These are phyloP conservation scores for Xiphorhynchus erythropygius DNA, from an alignment of 2,797 vertebrate species.

Conservation along the genomic window DNA sequence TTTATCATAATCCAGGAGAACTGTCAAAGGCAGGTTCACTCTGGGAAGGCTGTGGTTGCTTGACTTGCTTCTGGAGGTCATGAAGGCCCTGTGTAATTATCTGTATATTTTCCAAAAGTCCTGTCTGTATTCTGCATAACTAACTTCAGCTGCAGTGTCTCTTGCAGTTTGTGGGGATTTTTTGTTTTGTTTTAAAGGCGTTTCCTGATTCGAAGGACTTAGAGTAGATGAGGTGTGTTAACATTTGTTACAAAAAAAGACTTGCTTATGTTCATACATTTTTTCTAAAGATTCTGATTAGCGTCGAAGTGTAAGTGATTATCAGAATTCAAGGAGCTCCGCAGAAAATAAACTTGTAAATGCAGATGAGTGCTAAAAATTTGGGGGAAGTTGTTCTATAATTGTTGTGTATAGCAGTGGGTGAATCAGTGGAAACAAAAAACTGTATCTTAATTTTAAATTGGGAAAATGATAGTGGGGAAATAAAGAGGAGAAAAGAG, in stretches of 20 bases:
- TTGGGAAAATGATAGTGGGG: background rate
- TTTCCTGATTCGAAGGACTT: background rate
- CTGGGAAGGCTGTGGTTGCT: background rate
- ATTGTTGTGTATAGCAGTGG: background rate
- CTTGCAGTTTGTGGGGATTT: accelerated
- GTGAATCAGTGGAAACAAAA: background rate
- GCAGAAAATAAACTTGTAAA: background rate
- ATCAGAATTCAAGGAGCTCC: background rate
- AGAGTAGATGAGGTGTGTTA: background rate
- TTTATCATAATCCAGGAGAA: background rate
- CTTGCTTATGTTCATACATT: background rate
- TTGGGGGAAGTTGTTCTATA: background rate
- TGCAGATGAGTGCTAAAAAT: background rate
- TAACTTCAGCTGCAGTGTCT: background rate
- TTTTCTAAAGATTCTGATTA: background rate
- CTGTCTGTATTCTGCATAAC: background rate
- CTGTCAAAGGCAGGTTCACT: background rate
- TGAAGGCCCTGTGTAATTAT: background rate
- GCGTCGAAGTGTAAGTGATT: background rate
- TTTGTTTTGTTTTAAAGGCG: background rate
- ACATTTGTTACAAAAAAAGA: background rate
- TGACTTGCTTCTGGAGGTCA: background rate
- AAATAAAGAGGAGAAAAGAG: background rate
- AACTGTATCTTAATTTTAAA: background rate
- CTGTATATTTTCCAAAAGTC: background rate